Conservation (phyloP, 2,113 vertebrate species). For the Sphyrna mokarran region DNA sequence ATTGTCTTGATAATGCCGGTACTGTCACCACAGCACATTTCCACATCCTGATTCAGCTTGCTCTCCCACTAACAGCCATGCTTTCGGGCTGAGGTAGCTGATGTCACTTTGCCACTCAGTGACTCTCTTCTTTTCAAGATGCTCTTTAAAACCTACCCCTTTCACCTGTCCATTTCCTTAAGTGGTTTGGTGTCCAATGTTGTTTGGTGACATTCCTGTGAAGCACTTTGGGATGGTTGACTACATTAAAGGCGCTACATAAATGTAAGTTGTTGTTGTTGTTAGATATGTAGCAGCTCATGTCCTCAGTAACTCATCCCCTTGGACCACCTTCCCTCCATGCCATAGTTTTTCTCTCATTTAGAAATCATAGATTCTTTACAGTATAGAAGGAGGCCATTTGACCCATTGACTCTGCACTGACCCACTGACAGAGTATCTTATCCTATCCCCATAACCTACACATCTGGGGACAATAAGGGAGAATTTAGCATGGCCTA, state of each 20-base stretch:
- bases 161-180: background rate
- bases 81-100: background rate
- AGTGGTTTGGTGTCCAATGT: background rate
- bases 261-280: background rate
- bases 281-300: background rate
- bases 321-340: background rate
- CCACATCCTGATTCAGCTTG: background rate
- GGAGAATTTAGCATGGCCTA: too few species aligned
- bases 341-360: background rate
- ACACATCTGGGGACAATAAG: too few species aligned
- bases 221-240: background rate
- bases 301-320: background rate
- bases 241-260: background rate
- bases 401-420: too few species aligned
- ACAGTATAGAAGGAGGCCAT: too few species aligned
- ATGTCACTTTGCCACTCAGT: background rate
- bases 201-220: background rate
- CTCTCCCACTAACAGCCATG: background rate
- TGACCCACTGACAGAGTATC: too few species aligned
- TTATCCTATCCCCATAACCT: too few species aligned
- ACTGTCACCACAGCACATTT: too few species aligned
- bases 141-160: background rate
- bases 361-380: background rate
- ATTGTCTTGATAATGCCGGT: too few species aligned
- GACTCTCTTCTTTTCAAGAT: background rate